These are phyloP conservation scores for Byasa hedistus DNA, from an alignment of 2,888 invertebrate species.

Conservation along the genomic window DNA sequence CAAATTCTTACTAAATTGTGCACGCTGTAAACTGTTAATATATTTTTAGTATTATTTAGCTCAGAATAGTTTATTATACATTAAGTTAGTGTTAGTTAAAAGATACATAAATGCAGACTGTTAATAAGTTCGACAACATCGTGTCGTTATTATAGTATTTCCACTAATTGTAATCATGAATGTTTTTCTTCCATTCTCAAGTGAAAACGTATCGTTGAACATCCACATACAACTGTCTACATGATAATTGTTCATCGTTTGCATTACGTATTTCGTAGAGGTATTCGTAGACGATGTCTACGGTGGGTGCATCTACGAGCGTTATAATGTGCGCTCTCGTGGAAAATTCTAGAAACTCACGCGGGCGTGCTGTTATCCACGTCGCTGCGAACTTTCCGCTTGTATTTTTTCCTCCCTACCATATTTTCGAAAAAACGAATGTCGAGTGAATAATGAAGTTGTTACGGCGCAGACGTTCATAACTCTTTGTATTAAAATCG, in stretches of 20 bases:
- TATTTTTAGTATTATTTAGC: too few relatives aligned
- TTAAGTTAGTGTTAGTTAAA: too few relatives aligned
- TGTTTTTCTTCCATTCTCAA: constrained; percentile 6
- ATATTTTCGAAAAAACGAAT: constrained; percentile 38
- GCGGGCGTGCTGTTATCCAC: constrained; percentile 52
- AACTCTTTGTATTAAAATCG: constrained; percentile 26
- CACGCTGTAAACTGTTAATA: too few relatives aligned
- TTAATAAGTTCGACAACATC: too few relatives aligned
- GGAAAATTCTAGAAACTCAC: constrained; percentile 67
- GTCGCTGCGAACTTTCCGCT: constrained; percentile 50
- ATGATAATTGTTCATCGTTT: constrained; percentile 35
- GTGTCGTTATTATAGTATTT: neutral
- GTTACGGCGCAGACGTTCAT: constrained; percentile 33
- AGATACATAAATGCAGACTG: too few relatives aligned
- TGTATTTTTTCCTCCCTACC: constrained; percentile 34
- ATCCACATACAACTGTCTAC: constrained; percentile 8
- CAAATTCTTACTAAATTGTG: too few relatives aligned
- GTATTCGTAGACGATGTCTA: constrained; percentile 30
- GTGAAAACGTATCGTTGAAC: constrained; percentile 14
- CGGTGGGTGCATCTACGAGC: constrained; percentile 43
- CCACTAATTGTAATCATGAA: constrained; percentile 12
- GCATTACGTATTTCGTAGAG: constrained; percentile 32
- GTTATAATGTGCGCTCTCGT: constrained; percentile 52
- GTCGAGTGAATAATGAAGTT: constrained; percentile 43
- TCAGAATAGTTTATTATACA: too few relatives aligned